Conservation (phyloP, 2,888 invertebrate genomes). For the Blomia tropicalis region DNA sequence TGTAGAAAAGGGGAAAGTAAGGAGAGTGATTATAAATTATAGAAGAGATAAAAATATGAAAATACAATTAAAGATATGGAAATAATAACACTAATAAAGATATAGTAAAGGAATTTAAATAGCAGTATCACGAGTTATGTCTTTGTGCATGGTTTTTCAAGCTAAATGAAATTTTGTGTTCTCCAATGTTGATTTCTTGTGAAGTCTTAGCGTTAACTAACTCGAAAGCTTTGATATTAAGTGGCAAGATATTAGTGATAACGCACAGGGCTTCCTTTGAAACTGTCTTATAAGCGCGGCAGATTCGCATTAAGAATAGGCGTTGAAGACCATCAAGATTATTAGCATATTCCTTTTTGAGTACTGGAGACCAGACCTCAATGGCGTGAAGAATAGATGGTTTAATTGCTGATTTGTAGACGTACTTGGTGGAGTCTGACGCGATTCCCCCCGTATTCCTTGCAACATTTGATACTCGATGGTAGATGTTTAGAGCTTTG, state of each 20-base stretch:
- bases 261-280: background rate
- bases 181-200: too few species aligned
- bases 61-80: too few species aligned
- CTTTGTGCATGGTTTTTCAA: too few species aligned
- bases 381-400: background rate
- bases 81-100: too few species aligned
- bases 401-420: background rate
- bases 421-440: background rate
- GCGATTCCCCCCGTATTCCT: background rate
- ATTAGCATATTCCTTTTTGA: background rate
- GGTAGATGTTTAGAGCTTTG: background rate
- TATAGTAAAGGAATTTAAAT: too few species aligned
- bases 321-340: background rate
- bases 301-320: background rate
- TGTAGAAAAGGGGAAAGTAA: too few species aligned
- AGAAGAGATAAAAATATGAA: too few species aligned
- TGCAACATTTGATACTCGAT: background rate
- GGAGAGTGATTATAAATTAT: too few species aligned
- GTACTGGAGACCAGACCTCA: background rate
- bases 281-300: background rate
- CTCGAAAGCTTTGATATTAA: too few species aligned
- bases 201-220: too few species aligned
- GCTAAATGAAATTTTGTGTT: too few species aligned
- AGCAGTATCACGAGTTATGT: too few species aligned
- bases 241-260: background rate